Conservation (phyloP, 2,888 invertebrate species). For the Clanis bilineata region DNA sequence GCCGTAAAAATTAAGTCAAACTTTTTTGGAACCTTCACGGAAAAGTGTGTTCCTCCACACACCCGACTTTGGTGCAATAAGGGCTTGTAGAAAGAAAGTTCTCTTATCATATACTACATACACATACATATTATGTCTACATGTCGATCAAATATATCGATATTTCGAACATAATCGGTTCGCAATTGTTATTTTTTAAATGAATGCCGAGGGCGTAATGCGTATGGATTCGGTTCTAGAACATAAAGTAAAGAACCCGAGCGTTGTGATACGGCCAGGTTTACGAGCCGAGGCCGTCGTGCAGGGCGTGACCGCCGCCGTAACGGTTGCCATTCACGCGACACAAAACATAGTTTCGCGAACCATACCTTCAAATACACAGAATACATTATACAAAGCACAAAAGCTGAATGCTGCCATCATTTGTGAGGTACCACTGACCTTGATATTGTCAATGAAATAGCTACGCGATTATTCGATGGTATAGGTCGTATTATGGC, state of each 20-base stretch:
- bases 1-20: too few relatives aligned
- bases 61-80: too few relatives aligned
- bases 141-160: too few relatives aligned
- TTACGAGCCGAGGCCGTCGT: slow-evolving; percentile 73
- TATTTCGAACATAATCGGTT: slow-evolving; percentile 4
- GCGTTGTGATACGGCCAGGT: slow-evolving; percentile 43
- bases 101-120: too few relatives aligned
- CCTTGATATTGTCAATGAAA: neutral
- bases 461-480: slow-evolving; percentile 7
- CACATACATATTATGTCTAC: too few relatives aligned
- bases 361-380: slow-evolving; percentile 36
- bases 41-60: too few relatives aligned
- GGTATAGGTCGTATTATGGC: neutral
- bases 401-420: slow-evolving; percentile 35
- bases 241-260: slow-evolving; percentile 54
- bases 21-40: too few relatives aligned
- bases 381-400: slow-evolving; percentile 33
- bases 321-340: slow-evolving; percentile 51
- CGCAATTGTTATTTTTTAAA: neutral
- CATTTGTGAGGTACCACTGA: slow-evolving; percentile 19
- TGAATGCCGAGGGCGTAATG: neutral
- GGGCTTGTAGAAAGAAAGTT: too few relatives aligned
- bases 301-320: slow-evolving; percentile 62
- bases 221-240: slow-evolving; percentile 35
- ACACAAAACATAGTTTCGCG: slow-evolving; percentile 51